These are phyloP conservation scores for Dasypogon diadema DNA, from an alignment of 2,888 invertebrate genomes.

Conservation along the genomic window DNA sequence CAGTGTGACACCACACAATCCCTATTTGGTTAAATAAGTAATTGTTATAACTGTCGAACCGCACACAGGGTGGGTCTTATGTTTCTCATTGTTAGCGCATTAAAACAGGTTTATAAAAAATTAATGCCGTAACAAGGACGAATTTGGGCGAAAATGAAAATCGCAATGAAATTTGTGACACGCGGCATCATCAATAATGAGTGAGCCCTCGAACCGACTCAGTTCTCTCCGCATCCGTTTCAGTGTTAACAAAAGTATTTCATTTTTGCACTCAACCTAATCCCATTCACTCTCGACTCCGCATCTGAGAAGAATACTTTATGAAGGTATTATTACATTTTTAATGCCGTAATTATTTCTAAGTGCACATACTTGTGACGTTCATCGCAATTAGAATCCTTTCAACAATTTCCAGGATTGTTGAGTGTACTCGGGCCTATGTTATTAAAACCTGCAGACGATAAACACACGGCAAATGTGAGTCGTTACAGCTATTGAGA, in stretches of 20 bases:
- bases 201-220: neutral
- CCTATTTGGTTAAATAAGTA: conserved; percentile 19
- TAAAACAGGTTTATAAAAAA: neutral
- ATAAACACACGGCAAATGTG: conserved; percentile 31
- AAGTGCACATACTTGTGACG: conserved; percentile 40
- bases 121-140: neutral
- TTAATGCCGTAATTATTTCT: conserved; percentile 40
- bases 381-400: conserved; percentile 41
- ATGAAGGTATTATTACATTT: conserved; percentile 40
- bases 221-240: neutral
- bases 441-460: conserved; percentile 38
- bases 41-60: conserved; percentile 16
- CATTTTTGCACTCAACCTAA: neutral
- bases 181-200: conserved; percentile 16
- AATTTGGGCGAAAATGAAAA: conserved; percentile 9
- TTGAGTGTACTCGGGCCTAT: conserved; percentile 16
- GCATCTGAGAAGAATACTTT: conserved; percentile 8
- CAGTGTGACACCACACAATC: conserved; percentile 12
- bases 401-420: conserved; percentile 15
- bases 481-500: conserved; percentile 38
- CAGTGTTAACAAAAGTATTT: neutral
- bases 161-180: conserved; percentile 7
- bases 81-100: neutral
- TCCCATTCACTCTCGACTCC: neutral
- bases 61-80: neutral